Conservation (phyloP, 64 coral and sea anemone species). For the Trachythela sp. region DNA sequence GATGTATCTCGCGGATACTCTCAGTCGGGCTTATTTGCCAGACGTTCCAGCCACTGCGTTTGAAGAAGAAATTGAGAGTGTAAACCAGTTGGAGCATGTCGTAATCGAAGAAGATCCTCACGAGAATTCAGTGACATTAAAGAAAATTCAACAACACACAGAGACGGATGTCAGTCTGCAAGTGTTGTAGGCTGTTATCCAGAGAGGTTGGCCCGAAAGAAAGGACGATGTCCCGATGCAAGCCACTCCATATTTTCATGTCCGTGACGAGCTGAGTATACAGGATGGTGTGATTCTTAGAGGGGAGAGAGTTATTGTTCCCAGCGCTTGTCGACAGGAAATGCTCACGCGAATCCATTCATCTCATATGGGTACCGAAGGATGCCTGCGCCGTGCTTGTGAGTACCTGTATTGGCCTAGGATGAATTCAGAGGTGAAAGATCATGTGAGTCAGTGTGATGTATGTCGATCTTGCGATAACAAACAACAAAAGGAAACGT, state of each 20-base stretch:
- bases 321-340: conserved; percentile 8
- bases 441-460: no score
- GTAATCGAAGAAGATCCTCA: background rate
- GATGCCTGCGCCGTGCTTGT: background rate
- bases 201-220: conserved; percentile 2
- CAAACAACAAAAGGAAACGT: no score
- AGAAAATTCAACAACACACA: background rate
- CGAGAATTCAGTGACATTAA: background rate
- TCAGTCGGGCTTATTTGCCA: conserved; percentile 21
- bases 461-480: no score
- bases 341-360: background rate
- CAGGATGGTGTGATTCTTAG: background rate
- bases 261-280: conserved; percentile 1
- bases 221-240: conserved; percentile 11
- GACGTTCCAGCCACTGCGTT: background rate
- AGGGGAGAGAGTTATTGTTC: conserved; percentile 6
- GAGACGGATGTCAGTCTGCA: background rate
- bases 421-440: no score
- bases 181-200: background rate
- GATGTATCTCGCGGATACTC: conserved; percentile 22
- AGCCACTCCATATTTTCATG: background rate
- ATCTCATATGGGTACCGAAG: conserved; percentile 29
- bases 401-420: no score
- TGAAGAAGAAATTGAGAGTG: background rate
- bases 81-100: background rate